phyloP scores from a whole-genome alignment of 2,113 vertebrate genomes.

The Oophaga pumilio region DNA sequence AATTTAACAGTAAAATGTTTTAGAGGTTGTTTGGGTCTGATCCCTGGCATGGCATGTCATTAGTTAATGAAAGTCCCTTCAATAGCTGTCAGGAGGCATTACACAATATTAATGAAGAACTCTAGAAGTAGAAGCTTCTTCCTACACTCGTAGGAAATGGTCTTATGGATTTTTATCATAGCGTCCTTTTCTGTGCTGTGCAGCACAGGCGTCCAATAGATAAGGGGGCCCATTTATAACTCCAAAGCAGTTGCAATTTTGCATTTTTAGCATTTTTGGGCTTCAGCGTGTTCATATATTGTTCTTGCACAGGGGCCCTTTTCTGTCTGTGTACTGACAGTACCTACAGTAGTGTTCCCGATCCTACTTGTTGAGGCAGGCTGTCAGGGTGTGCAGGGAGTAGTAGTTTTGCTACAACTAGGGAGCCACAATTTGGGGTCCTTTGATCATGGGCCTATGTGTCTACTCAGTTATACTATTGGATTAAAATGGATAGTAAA shows the following conservation, averaged over 20 bases:
- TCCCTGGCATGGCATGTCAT: not conserved
- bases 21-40: conserved; percentile 22
- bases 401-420: not conserved
- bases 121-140: no score
- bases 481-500: not conserved
- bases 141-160: no score
- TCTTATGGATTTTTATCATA: no score
- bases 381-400: not conserved
- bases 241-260: no score
- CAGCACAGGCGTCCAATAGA: no score
- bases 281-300: no score
- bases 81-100: not conserved
- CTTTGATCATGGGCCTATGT: not conserved
- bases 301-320: no score
- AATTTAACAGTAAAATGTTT: conserved; percentile 22
- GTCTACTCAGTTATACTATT: not conserved
- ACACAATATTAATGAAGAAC: not conserved
- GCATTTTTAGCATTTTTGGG: no score
- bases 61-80: not conserved
- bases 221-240: no score
- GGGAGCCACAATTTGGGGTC: not conserved
- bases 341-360: no score
- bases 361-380: not conserved
- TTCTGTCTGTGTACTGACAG: no score
- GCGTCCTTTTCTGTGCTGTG: no score